Percentiles rank a stretch among this genome's conserved stretches.
phyloP scores from a whole-genome alignment of 2,888 invertebrate genomes.

The Creontiades dilutus region DNA sequence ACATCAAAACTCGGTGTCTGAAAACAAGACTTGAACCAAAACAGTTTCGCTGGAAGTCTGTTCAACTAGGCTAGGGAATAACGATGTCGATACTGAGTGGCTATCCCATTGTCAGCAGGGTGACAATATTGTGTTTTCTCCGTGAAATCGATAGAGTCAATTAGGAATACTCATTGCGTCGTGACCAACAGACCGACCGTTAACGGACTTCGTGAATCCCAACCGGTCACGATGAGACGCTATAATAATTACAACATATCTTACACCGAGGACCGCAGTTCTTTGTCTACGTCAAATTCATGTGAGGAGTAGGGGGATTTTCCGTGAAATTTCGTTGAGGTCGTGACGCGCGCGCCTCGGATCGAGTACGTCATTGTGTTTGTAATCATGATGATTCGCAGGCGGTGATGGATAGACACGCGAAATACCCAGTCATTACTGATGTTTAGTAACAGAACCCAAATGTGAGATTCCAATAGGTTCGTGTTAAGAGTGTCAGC shows the following conservation, averaged over 20 bases:
- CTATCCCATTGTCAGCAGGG: not conserved
- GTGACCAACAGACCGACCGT: constrained; percentile 52
- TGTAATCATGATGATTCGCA: too few relatives aligned
- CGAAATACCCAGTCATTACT: too few relatives aligned
- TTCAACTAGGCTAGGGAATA: too few relatives aligned
- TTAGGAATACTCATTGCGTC: constrained; percentile 31
- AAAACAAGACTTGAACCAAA: too few relatives aligned
- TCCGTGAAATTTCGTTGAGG: not conserved
- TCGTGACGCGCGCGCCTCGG: not conserved
- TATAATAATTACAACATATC: constrained; percentile 31
- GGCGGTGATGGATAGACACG: too few relatives aligned
- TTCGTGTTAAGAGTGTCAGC: too few relatives aligned
- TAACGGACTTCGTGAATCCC: constrained; percentile 43
- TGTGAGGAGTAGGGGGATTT: not conserved
- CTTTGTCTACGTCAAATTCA: constrained; percentile 2
- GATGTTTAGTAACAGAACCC: too few relatives aligned
- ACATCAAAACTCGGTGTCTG: too few relatives aligned
- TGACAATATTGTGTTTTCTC: not conserved
- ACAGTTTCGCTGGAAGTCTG: too few relatives aligned
- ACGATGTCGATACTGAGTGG: not conserved
- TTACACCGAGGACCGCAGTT: not conserved
- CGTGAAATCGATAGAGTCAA: constrained; percentile 8
- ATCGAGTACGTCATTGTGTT: too few relatives aligned
- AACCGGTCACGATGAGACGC: constrained; percentile 35
- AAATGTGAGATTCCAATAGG: too few relatives aligned